Evolutionary conservation across 2,888 invertebrate genomes (phyloP).

Genomic region (Epinotia bilunana): DNA sequence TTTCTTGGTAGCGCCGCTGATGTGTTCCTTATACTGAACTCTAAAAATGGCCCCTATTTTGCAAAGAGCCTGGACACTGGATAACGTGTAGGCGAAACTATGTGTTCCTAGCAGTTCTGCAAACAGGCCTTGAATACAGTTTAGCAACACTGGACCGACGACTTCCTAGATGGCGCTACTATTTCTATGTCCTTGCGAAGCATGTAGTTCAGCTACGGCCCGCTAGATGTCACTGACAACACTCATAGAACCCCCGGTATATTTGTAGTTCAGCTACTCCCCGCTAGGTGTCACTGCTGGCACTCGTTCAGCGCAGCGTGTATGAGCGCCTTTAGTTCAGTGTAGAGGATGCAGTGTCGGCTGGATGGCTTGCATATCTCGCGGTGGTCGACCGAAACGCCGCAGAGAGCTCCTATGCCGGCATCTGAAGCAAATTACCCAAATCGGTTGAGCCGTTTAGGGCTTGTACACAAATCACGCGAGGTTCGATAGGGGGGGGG

Average conservation of each 20-base stretch:
- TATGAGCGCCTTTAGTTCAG: conserved; percentile 86
- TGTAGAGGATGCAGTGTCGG: conserved; percentile 87
- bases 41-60: too few species aligned
- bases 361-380: conserved; percentile 94
- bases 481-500: too few species aligned
- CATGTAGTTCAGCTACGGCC: background rate
- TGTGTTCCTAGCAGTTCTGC: too few species aligned
- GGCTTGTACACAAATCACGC: too few species aligned
- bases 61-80: too few species aligned
- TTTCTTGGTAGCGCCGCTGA: too few species aligned
- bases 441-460: too few species aligned
- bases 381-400: conserved; percentile 91
- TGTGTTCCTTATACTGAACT: too few species aligned
- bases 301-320: conserved; percentile 60
- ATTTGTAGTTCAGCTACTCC: background rate
- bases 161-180: conserved; percentile 10
- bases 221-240: conserved; percentile 25
- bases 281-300: conserved; percentile 17
- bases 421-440: conserved; percentile 85
- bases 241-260: too few species aligned
- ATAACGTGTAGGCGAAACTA: too few species aligned
- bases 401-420: conserved; percentile 89
- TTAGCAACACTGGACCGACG: too few species aligned
- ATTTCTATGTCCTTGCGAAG: background rate
- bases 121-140: too few species aligned